Conservation (phyloP, 2,113 vertebrate species). For the Rattus norvegicus region GRCr8 NC_086026.1:93424001-93424500, state of each 20-base stretch:
- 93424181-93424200: neutral
- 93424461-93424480: neutral
- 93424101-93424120: slow-evolving; percentile 30
- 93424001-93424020: neutral
- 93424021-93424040: slow-evolving; percentile 44
- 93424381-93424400: neutral
- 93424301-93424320: neutral
- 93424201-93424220: slow-evolving; percentile 36
- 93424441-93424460: neutral
- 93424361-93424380: no score
- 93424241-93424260: neutral
- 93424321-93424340: neutral
- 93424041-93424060: neutral
- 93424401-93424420: neutral
- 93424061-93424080: slow-evolving; percentile 25
- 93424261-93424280: neutral
- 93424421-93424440: neutral
- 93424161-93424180: slow-evolving; percentile 6
- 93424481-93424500: neutral
- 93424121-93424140: slow-evolving; percentile 7
- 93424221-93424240: neutral
- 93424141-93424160: neutral
- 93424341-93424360: neutral
- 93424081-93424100: neutral
- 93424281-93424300: neutral